Conservation (phyloP, 2,888 invertebrate genomes). For the Alentia gelatinosa region DNA sequence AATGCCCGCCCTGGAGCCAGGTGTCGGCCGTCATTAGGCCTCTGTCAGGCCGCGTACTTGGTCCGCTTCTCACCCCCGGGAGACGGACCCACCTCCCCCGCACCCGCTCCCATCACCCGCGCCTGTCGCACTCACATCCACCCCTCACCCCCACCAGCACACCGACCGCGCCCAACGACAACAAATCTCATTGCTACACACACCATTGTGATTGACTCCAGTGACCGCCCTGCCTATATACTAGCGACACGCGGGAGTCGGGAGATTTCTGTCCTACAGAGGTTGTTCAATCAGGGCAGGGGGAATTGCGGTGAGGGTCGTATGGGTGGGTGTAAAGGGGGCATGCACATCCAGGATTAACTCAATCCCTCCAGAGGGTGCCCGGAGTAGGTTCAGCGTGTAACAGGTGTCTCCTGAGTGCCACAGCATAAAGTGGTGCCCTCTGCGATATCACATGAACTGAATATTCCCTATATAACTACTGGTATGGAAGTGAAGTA, state of each 20-base stretch:
- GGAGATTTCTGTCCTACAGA: background rate
- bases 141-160: background rate
- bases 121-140: background rate
- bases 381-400: background rate
- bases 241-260: background rate
- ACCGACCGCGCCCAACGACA: background rate
- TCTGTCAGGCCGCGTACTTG: background rate
- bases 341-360: background rate
- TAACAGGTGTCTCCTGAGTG: background rate
- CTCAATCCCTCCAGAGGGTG: background rate
- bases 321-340: background rate
- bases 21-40: constrained; percentile 32
- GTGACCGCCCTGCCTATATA: background rate
- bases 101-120: background rate
- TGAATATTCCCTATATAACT: no score
- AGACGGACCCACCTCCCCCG: background rate
- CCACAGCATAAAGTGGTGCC: background rate
- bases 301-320: background rate
- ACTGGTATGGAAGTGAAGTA: no score
- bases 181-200: background rate
- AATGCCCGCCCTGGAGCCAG: constrained; percentile 26
- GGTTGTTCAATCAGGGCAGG: background rate
- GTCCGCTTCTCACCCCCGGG: constrained; percentile 23
- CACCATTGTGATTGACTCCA: constrained; percentile 23
- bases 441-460: no score